Evolutionary conservation across 2,888 invertebrate genomes (phyloP).

Genomic region (Aphidius colemani): DNA sequence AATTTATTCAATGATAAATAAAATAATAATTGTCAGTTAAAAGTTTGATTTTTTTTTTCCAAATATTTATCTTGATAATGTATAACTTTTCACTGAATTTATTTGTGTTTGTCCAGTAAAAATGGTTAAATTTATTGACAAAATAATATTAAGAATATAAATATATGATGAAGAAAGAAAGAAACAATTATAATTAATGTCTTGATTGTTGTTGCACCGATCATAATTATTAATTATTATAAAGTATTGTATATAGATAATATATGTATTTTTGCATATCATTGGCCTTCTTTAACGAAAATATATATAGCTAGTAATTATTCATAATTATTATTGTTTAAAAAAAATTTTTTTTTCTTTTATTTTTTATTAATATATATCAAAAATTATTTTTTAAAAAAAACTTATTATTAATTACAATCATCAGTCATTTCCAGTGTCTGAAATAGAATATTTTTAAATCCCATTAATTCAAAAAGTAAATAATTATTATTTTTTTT

Average conservation of each 20-base stretch:
- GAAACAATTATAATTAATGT: constrained; percentile 30
- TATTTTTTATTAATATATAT: background rate
- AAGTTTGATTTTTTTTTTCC: constrained; percentile 22
- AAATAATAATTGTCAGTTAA: constrained; percentile 16
- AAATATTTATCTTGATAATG: constrained; percentile 21
- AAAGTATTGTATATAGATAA: constrained; percentile 58
- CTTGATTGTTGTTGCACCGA: constrained; percentile 58
- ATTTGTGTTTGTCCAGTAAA: constrained; percentile 24
- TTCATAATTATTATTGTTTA: constrained; percentile 27
- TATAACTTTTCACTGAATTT: constrained; percentile 25
- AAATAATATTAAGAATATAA: background rate
- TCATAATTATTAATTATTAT: constrained; percentile 48
- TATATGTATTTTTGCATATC: constrained; percentile 61
- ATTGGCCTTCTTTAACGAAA: constrained; percentile 56
- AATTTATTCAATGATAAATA: constrained; percentile 10
- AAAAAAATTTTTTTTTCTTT: constrained; percentile 5
- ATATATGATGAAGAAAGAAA: no score
- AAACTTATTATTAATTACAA: background rate
- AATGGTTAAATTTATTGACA: constrained; percentile 2
- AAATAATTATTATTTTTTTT: background rate
- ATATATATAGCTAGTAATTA: constrained; percentile 42
- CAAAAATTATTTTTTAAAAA: background rate
- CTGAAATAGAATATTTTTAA: constrained; percentile 13
- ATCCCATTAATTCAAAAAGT: background rate
- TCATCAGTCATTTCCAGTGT: constrained; percentile 32